phyloP scores from a whole-genome alignment of 2,888 invertebrate species.

The Drosophila borealis region DNA sequence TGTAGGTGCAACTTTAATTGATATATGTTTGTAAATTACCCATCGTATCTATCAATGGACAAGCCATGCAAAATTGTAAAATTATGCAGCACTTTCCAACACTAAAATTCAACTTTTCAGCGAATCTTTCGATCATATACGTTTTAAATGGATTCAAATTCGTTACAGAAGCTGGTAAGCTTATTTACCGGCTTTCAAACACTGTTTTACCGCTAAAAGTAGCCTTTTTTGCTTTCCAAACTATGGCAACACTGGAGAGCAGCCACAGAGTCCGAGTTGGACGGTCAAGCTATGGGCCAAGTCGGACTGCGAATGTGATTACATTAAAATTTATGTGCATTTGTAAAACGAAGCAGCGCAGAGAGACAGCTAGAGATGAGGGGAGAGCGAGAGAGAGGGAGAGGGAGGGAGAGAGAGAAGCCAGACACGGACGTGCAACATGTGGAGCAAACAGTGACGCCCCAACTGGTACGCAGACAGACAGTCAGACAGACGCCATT shows the following conservation, averaged over 20 bases:
- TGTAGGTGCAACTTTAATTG: no score
- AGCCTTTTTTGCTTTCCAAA: background rate
- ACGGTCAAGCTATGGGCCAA: conserved; percentile 44
- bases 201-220: background rate
- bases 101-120: no score
- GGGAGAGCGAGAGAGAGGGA: background rate
- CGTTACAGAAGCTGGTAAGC: no score
- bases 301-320: conserved; percentile 75
- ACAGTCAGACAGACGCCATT: conserved; percentile 25
- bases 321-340: conserved; percentile 82
- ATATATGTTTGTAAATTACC: no score
- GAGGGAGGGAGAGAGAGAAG: background rate
- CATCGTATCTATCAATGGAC: no score
- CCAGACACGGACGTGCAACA: conserved; percentile 67
- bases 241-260: background rate
- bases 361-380: conserved; percentile 1
- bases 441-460: conserved; percentile 68
- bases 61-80: no score
- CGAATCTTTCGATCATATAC: no score
- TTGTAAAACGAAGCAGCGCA: conserved; percentile 58
- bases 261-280: conserved; percentile 12
- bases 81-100: no score
- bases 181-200: background rate
- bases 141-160: no score
- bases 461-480: conserved; percentile 43